phyloP scores from a whole-genome alignment of 2,113 vertebrate species.

The Eolophus roseicapilla region DNA sequence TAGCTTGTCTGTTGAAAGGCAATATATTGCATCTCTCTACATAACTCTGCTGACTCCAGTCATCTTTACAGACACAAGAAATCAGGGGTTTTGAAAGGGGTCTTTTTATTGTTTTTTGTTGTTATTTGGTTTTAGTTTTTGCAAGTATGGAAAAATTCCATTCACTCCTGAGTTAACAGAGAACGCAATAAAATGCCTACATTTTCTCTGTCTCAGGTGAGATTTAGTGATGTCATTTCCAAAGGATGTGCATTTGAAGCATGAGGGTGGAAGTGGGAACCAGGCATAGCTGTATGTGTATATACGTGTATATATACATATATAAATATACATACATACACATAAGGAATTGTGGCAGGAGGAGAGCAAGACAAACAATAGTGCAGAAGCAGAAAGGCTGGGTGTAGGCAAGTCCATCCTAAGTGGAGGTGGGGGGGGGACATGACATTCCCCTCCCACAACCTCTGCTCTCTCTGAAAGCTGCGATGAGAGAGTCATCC shows the following conservation, averaged over 20 bases:
- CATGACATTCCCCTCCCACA: neutral
- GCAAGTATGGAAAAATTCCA: neutral
- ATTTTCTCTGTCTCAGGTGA: neutral
- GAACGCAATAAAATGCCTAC: neutral
- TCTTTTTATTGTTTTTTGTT: neutral
- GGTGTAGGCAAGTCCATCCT: neutral
- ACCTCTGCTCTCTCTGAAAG: neutral
- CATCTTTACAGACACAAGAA: neutral
- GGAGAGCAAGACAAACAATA: neutral
- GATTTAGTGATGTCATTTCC: neutral
- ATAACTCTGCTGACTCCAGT: neutral
- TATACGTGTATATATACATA: neutral
- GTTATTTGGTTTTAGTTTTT: neutral
- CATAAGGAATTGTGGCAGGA: neutral
- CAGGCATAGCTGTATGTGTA: neutral
- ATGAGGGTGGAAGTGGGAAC: neutral
- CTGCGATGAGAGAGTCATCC: neutral
- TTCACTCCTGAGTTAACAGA: slow-evolving; percentile 14
- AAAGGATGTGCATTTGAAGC: neutral
- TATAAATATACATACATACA: neutral
- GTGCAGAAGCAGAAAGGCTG: neutral
- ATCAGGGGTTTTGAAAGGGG: neutral
- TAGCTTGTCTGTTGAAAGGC: neutral
- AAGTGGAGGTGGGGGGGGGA: neutral
- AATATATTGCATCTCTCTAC: neutral